phyloP scores from a whole-genome alignment of 2,113 vertebrate genomes.

The Chamaea fasciata region DNA sequence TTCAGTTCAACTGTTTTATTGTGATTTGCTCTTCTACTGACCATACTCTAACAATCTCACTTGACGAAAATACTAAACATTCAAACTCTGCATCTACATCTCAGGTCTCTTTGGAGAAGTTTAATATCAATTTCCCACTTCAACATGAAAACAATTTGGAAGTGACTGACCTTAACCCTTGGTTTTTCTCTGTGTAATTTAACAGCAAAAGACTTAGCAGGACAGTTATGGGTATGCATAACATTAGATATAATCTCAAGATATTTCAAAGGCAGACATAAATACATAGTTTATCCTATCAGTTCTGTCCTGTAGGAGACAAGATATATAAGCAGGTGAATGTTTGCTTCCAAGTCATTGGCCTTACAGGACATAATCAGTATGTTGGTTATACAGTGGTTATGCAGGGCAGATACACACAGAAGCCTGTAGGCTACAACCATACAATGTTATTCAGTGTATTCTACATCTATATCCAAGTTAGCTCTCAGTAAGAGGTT shows the following conservation, averaged over 20 bases:
- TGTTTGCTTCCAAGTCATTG: not conserved
- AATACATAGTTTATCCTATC: not conserved
- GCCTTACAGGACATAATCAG: not conserved
- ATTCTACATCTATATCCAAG: not conserved
- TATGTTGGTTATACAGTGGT: not conserved
- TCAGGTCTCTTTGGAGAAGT: not conserved
- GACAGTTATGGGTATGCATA: not conserved
- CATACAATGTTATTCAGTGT: rapidly evolving
- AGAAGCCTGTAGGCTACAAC: not conserved
- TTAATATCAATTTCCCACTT: not conserved
- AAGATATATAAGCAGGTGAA: not conserved
- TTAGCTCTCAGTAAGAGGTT: not conserved
- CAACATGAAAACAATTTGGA: not conserved
- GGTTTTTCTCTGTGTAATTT: not conserved
- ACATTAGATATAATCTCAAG: not conserved
- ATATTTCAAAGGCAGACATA: not conserved
- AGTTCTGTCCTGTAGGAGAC: not conserved
- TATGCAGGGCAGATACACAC: not conserved
- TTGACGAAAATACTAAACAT: not conserved
- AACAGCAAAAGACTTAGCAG: not conserved
- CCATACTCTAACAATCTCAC: not conserved
- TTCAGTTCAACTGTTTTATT: not conserved
- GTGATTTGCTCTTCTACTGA: not conserved
- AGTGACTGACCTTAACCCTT: not conserved
- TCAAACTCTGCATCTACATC: not conserved